Evolutionary conservation across 2,888 invertebrate genomes (phyloP), one percentile per base, ranked within the genome.

Genomic region (Yponomeuta evonymella): DNA sequence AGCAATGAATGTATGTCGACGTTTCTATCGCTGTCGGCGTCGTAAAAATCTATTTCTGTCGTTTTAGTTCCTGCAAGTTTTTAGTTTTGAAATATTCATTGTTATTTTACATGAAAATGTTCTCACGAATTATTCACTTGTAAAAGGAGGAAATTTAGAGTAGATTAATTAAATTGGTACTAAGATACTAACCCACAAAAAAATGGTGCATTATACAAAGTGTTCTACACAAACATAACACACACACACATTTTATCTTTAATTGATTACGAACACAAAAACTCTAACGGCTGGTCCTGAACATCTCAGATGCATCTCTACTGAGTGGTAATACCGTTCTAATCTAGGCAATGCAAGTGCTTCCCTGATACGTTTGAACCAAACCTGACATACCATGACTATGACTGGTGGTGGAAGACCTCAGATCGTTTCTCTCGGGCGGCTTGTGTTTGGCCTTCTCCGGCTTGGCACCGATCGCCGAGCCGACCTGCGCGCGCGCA

Each of bases 1-100:
- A 80, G 76, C 73, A 81, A 74, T 36, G 84, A 75, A 43, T 80
- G 75, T 71, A 82, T 74, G 72, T 86, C 84, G 67, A 74, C 73
- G 70, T 77, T 80, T 77, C 82, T 87, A 73, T 81, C 80, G 5
- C 70, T 83, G 65, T 83, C 88, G 62, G 83, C 79, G 69, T 86
- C 85, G 80, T 90, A 89, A 83, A 92, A 92, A 83, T 91, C 90
- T 63, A 92, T 90, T 86, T 92, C 92, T 73, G 89, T 80, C 72
- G 88, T 84, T 84, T 86, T 89, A 73, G 83, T 80, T 83, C 85
- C 92, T 92, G 91, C 73, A 86, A 87, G 79, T 77, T 58, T 58
- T 58, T 15, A 15, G 6, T 43, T 5, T 43, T 43, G 43, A 43
- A 58, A 15, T 12, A 15, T 58, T 58, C 15, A 58, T 58, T 58